phyloP scores from a whole-genome alignment of 2,113 vertebrate genomes.

The Oxyura jamaicensis region DNA sequence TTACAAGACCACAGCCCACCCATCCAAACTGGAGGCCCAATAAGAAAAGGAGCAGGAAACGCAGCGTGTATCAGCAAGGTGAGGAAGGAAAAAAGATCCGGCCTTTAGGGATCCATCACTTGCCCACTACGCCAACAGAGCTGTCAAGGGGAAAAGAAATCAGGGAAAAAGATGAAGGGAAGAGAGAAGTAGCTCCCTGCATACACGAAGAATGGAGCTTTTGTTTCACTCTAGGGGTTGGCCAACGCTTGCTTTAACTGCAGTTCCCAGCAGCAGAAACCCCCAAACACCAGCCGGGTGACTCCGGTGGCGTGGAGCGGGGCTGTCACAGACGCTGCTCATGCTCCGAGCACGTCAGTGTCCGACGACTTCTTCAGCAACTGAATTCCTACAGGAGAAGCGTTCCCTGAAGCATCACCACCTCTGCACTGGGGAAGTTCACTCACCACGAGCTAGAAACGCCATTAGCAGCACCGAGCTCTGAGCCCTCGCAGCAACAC shows the following conservation, averaged over 20 bases:
- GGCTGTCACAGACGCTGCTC: not conserved
- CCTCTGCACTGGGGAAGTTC: not conserved
- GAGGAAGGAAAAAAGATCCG: not conserved
- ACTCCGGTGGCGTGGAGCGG: not conserved
- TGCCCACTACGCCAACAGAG: not conserved
- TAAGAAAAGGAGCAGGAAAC: not conserved
- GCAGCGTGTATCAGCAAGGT: accelerated
- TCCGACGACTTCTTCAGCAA: not conserved
- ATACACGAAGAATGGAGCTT: not conserved
- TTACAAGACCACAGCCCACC: not conserved
- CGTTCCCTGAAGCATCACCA: not conserved
- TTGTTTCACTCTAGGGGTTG: not conserved
- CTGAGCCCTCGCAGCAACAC: not conserved
- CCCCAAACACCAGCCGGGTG: accelerated
- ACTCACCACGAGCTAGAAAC: not conserved
- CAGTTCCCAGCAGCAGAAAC: not conserved
- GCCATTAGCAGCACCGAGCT: too few species aligned
- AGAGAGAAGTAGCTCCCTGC: not conserved
- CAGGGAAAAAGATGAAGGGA: not conserved
- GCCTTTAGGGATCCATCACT: accelerated
- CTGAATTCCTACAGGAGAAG: accelerated
- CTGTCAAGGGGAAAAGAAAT: not conserved
- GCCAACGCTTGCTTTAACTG: not conserved
- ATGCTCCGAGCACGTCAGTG: not conserved
- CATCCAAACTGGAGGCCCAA: not conserved